Base-by-base conservation (phyloP, 1,140 invertebrate species). In the Vollenhovia emeryi region DNA sequence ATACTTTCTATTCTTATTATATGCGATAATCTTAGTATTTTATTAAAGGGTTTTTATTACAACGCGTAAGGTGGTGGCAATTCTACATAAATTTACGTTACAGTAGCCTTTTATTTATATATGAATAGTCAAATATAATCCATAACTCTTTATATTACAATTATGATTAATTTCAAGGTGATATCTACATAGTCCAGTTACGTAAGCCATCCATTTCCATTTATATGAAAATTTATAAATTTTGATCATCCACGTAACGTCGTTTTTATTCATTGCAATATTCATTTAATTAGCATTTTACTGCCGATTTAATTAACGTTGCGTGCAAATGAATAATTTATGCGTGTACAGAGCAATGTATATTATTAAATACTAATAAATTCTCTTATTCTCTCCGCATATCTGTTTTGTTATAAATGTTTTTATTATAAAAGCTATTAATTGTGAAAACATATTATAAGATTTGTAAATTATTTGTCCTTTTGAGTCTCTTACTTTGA, bases 191-290 rank as follows among this genome's bases (percentile, higher is more conserved):
- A 40, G 15, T 18, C 9, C 15, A 57, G 24, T 74, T 74, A 18
- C 7, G 15, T 45, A 43, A 55, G 11, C 9, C n/a, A 52, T 55
- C n/a, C 1, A 50, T 55, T 73, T 55, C 30, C 30, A 55, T 74
- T 74, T 74, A 74, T 36, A 74, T 55, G 11, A 24, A 55, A 74
- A 74, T 55, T 40, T 24, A 55, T 50, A 48, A 71, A 71, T 55
- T 74, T 40, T 57, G 9, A 57, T 55, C 13, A 21, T 6, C 11
- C 11, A 48, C 9, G 21, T 21, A 52, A 55, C 8, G 3, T 74
- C 7, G 1, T 55, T 55, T 55, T 55, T 24, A 74, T 40, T 21
- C 52, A 40, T 36, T 57, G 21, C 13, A 73, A 73, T 55, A 74
- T 36, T 21, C n/a, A n/a, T 55, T 74, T 74, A 55, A 74, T 74